Conservation (phyloP, 2,888 invertebrate genomes). For the Thymelicus sylvestris region DNA sequence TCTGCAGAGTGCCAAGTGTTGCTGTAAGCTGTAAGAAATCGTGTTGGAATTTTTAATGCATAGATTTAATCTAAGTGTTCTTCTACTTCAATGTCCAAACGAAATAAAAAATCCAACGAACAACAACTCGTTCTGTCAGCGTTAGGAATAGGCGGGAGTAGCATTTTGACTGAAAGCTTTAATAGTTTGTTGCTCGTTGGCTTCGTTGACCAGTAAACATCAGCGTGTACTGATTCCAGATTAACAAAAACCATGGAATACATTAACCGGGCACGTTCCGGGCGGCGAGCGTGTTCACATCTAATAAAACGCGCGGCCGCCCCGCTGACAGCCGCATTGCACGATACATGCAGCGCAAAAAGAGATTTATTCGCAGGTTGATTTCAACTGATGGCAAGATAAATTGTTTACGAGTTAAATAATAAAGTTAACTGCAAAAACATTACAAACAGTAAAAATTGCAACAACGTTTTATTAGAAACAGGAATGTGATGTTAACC, state of each 20-base stretch:
- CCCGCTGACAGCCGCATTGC: slow-evolving; percentile 12
- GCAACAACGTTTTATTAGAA: not conserved
- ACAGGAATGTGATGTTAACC: not conserved
- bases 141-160: not conserved
- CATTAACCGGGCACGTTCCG: not conserved
- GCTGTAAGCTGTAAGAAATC: not conserved
- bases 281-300: not conserved
- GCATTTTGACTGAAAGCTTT: not conserved
- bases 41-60: not conserved
- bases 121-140: not conserved
- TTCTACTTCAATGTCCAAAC: not conserved
- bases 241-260: slow-evolving; percentile 3
- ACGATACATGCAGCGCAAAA: slow-evolving; percentile 6
- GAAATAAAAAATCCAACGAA: not conserved
- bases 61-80: not conserved
- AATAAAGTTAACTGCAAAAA: not conserved
- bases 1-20: not conserved
- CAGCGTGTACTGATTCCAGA: not conserved
- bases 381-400: slow-evolving; percentile 8
- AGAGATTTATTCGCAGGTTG: slow-evolving; percentile 5
- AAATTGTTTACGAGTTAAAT: slow-evolving; percentile 8
- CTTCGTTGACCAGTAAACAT: not conserved
- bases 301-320: slow-evolving; percentile 4
- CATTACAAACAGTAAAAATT: not conserved
- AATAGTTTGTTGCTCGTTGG: not conserved